Base-by-base conservation (phyloP, 2,888 invertebrate species). In the Pristionchus exspectatus region DNA sequence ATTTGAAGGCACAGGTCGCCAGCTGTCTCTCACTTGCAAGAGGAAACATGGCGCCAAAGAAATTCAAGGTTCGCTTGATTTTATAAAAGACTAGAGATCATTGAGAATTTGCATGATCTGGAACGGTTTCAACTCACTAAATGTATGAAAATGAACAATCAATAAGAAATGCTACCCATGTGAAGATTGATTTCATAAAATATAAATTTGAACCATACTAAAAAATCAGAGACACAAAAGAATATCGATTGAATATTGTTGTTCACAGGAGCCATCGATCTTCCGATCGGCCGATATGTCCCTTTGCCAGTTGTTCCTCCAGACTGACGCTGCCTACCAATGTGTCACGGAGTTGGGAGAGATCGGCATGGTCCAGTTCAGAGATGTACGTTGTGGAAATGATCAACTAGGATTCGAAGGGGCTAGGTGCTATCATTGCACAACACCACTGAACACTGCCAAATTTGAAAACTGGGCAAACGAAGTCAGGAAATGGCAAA, bases 261-360 rank as follows among this genome's bases (percentile, higher is more conserved):
- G 16, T 50, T 84, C 33, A 18, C 59, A 50, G 87, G 54, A 94
- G 94, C 93, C 93, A 30, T 93, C 94, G 90, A 92, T 94, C 90
- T 94, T 93, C 91, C 93, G 94, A 81, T 92, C 92, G 88, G 94
- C 94, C 91, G 90, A 91, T 90, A 94, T 94, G 94, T 92, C 92
- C 88, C 91, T 94, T 90, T 94, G 93, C 91, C 94, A 94, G 91
- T 89, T 94, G 77, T 94, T 94, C 92, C 91, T 88, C 89, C 94
- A 94, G 91, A 91, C 94, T n/a, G 94, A 94, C 88, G 92, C 94
- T 18, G 94, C 94, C 16, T 94, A 94, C 90, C 92, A 91, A 81
- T 93, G 93, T 90, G 93, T 94, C 54, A 93, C 94, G 27, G 93
- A 94, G 88, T 88, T 94, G 38, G 94, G 94, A 87, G 94, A 94